phyloP scores from a whole-genome alignment of 1,140 invertebrate species.

The Probaryconus sp. region DNA sequence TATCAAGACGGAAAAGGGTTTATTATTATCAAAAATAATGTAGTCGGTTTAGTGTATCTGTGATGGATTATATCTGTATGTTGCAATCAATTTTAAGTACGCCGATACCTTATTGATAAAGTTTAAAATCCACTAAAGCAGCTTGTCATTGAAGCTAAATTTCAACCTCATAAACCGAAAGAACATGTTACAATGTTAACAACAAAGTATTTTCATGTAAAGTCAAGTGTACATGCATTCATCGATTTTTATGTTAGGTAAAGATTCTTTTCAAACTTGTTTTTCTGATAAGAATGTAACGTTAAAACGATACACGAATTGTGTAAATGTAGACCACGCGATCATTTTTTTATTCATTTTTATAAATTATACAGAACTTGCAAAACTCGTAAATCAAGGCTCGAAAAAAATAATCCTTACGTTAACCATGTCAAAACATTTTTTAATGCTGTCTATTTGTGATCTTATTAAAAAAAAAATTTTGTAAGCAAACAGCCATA shows the following conservation, averaged over 20 bases:
- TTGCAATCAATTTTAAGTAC: slow-evolving; percentile 44
- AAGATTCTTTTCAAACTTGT: slow-evolving; percentile 3
- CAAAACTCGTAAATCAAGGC: no score
- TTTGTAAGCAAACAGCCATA: no score
- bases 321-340: no score
- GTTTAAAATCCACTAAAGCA: slow-evolving; percentile 42
- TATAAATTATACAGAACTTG: no score
- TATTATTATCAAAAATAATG: slow-evolving; percentile 1
- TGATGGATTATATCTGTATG: slow-evolving; percentile 40
- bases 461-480: no score
- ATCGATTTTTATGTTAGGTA: slow-evolving; percentile 12
- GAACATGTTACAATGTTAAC: slow-evolving; percentile 32
- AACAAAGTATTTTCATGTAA: slow-evolving; percentile 37
- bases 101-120: slow-evolving; percentile 46
- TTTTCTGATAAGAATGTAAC: slow-evolving; percentile 38
- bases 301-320: no score
- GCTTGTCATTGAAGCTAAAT: slow-evolving; percentile 33
- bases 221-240: slow-evolving; percentile 3
- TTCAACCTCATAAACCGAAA: slow-evolving; percentile 33
- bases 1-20: no score
- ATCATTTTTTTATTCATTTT: no score
- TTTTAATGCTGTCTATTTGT: no score
- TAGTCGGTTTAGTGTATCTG: slow-evolving; percentile 20
- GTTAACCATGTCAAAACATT: no score
- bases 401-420: no score